Evolutionary conservation across 2,888 invertebrate species (phyloP).

Genomic region (Hanleya hanleyi): DNA sequence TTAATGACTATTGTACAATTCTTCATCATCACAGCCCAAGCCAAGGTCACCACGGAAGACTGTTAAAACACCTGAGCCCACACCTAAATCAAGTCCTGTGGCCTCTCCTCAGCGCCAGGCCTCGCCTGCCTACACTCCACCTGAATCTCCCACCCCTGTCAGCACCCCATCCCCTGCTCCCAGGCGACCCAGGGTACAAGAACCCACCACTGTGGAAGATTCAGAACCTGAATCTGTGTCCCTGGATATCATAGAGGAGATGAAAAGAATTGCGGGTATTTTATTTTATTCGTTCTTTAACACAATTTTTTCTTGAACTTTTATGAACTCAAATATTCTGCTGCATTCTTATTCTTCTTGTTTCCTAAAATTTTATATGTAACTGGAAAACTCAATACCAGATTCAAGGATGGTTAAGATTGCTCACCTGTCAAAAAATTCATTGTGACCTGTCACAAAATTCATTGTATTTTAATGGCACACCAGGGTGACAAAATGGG

Average conservation of each 20-base stretch:
- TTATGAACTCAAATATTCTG: not conserved
- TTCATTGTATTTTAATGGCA: too few relatives aligned
- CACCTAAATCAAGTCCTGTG: slow-evolving; percentile 50
- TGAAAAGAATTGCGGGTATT: slow-evolving; percentile 52
- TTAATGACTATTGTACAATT: too few relatives aligned
- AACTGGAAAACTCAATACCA: too few relatives aligned
- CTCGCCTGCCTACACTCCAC: slow-evolving; percentile 48
- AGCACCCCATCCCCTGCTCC: slow-evolving; percentile 31
- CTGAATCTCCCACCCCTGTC: slow-evolving; percentile 30
- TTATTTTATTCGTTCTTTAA: not conserved
- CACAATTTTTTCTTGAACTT: not conserved
- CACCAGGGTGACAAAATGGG: too few relatives aligned
- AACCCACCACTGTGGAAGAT: slow-evolving; percentile 32
- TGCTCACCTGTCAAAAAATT: too few relatives aligned
- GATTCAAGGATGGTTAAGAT: too few relatives aligned
- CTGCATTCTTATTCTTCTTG: not conserved
- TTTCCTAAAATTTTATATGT: too few relatives aligned
- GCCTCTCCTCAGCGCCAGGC: slow-evolving; percentile 40
- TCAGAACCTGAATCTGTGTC: slow-evolving; percentile 54
- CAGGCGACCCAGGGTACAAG: slow-evolving; percentile 13
- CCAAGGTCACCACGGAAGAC: not conserved
- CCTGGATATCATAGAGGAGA: slow-evolving; percentile 56
- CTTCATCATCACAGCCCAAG: not conserved
- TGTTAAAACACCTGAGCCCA: slow-evolving; percentile 40
- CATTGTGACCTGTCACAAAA: too few relatives aligned